phyloP scores from a whole-genome alignment of 2,888 invertebrate genomes.

The Cerceris rybyensis region DNA sequence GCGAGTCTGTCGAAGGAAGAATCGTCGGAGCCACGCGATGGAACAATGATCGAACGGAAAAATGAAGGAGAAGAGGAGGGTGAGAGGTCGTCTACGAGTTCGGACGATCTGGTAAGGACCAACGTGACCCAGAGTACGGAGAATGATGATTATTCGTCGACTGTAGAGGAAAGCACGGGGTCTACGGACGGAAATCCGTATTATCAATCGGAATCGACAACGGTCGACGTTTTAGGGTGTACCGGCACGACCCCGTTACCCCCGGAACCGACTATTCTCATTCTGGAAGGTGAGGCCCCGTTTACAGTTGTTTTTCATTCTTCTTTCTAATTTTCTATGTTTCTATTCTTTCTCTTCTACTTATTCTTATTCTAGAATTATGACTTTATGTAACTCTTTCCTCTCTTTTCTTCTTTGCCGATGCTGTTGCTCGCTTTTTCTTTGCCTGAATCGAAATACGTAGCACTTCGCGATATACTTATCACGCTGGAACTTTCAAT shows the following conservation, averaged over 20 bases:
- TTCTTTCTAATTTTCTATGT: conserved; percentile 8
- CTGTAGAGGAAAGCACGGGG: conserved; percentile 46
- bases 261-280: conserved; percentile 89
- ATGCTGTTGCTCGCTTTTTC: conserved; percentile 39
- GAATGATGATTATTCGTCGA: conserved; percentile 45
- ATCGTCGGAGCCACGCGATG: background rate
- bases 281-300: conserved; percentile 90
- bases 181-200: conserved; percentile 60
- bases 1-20: conserved; percentile 25
- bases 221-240: conserved; percentile 72
- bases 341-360: conserved; percentile 7
- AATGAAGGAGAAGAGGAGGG: background rate
- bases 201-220: conserved; percentile 66
- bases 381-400: background rate
- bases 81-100: conserved; percentile 10
- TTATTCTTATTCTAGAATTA: background rate
- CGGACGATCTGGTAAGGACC: conserved; percentile 50
- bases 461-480: conserved; percentile 18
- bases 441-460: conserved; percentile 26
- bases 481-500: conserved; percentile 17
- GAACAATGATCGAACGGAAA: background rate
- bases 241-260: conserved; percentile 83
- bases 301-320: conserved; percentile 44
- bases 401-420: conserved; percentile 7
- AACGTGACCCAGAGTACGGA: conserved; percentile 53